Evolutionary conservation across 2,113 vertebrate genomes (phyloP).

Genomic region (Salvelinus namaycush): DNA sequence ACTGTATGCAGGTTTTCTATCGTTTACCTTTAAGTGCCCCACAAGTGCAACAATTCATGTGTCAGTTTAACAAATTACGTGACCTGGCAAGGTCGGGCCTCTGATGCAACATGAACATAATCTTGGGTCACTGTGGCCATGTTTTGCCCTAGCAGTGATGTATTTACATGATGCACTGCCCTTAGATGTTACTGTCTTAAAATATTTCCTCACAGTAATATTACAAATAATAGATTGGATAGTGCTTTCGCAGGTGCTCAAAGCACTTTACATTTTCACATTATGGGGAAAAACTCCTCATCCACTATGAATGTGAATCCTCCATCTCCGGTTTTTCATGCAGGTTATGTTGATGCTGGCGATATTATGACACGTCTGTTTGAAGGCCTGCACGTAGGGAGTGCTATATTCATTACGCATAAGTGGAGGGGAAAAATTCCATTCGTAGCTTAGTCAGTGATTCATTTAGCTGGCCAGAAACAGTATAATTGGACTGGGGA

Average conservation of each 20-base stretch:
- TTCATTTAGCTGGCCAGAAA: background rate
- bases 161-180: background rate
- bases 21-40: background rate
- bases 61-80: slow-evolving; percentile 21
- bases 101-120: background rate
- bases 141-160: background rate
- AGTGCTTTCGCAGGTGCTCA: no score
- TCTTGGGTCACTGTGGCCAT: background rate
- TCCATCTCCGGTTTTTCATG: background rate
- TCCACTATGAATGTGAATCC: no score
- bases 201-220: background rate
- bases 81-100: background rate
- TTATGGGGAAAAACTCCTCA: no score
- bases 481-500: background rate
- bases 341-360: background rate
- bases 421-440: background rate
- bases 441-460: background rate
- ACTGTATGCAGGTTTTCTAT: background rate
- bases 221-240: no score
- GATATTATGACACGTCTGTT: background rate
- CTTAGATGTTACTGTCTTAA: background rate
- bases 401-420: background rate
- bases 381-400: background rate
- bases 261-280: no score
- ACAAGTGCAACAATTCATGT: background rate